Evolutionary conservation across 2,888 invertebrate genomes (phyloP).

Genomic region (Malthinus seriepunctatus): DNA sequence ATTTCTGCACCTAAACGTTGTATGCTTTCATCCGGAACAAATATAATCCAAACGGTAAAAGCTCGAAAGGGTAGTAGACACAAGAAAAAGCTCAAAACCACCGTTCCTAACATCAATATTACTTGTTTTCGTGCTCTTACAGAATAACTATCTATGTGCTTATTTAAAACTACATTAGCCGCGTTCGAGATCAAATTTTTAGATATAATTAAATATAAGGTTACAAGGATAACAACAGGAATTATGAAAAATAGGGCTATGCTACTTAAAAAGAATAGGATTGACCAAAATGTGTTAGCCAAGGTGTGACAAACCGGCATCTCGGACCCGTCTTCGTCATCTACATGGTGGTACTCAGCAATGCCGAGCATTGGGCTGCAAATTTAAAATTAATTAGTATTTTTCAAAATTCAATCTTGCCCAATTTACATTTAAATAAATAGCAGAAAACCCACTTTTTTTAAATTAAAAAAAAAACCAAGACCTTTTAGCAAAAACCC

Average conservation of each 20-base stretch:
- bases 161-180: slow-evolving; percentile 69
- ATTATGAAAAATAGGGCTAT: slow-evolving; percentile 80
- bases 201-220: slow-evolving; percentile 83
- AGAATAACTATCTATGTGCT: slow-evolving; percentile 72
- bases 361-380: slow-evolving; percentile 79
- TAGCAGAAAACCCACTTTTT: slow-evolving; percentile 41
- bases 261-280: slow-evolving; percentile 77
- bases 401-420: slow-evolving; percentile 4
- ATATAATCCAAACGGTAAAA: slow-evolving; percentile 80
- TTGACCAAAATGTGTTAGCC: slow-evolving; percentile 75
- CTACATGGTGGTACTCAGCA: slow-evolving; percentile 71
- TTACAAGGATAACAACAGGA: slow-evolving; percentile 77
- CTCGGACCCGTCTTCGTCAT: slow-evolving; percentile 70
- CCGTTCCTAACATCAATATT: slow-evolving; percentile 84
- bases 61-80: slow-evolving; percentile 87
- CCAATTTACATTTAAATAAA: not conserved
- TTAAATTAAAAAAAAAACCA: slow-evolving; percentile 28
- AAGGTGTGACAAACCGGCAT: slow-evolving; percentile 79
- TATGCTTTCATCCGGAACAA: slow-evolving; percentile 71
- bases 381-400: slow-evolving; percentile 51
- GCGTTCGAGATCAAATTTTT: slow-evolving; percentile 76
- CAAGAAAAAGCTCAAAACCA: slow-evolving; percentile 85
- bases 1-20: slow-evolving; percentile 72
- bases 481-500: slow-evolving; percentile 18
- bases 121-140: slow-evolving; percentile 78